A percentile compares a stretch with the other conserved stretches of the same genome.
These are phyloP conservation scores for Notoglanidium macrostoma DNA, from an alignment of 2,797 vertebrate genomes.

Conservation along the genomic window DNA sequence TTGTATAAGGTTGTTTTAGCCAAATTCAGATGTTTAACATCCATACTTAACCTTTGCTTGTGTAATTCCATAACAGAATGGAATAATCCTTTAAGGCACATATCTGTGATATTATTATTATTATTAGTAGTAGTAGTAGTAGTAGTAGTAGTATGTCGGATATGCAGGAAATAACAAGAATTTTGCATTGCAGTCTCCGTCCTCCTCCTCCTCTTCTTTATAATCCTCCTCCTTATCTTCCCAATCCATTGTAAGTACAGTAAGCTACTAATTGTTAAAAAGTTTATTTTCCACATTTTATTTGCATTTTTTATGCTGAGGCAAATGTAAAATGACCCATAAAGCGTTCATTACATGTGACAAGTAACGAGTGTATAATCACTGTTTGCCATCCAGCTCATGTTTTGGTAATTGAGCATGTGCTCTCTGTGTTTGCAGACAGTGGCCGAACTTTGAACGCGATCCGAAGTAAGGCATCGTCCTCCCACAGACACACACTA, in stretches of 20 bases:
- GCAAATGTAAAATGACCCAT: neutral
- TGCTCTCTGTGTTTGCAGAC: conserved; percentile 43
- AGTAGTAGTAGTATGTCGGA: no score
- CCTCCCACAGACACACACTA: neutral
- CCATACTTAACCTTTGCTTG: neutral
- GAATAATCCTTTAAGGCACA: no score
- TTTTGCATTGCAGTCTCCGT: neutral
- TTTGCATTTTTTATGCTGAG: neutral
- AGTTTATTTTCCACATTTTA: neutral
- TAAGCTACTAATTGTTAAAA: neutral
- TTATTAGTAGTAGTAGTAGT: neutral
- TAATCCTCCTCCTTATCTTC: neutral
- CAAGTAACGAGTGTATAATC: neutral
- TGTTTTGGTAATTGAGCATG: neutral
- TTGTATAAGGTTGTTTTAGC: neutral
- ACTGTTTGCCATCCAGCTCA: neutral
- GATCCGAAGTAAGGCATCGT: neutral
- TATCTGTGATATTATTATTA: neutral
- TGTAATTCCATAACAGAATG: neutral
- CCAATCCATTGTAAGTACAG: neutral
- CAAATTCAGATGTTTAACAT: no score
- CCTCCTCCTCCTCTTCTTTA: neutral
- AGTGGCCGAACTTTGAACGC: neutral
- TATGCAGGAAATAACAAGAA: neutral
- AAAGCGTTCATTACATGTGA: neutral